Conservation (phyloP, 2,797 vertebrate genomes). For the Acanthurus lineatus region DNA sequence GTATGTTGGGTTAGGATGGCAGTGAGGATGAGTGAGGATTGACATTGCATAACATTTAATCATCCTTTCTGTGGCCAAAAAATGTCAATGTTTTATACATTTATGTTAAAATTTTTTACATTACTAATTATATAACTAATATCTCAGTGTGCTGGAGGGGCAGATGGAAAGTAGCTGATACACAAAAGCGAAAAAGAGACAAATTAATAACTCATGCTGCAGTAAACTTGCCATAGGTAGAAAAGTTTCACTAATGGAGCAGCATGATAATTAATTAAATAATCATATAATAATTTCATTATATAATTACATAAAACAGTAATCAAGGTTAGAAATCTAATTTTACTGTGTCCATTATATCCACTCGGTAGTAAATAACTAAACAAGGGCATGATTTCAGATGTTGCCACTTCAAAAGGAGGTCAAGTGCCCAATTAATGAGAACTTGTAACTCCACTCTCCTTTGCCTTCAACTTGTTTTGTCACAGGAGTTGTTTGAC, state of each 20-base stretch:
- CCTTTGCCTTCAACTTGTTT: neutral
- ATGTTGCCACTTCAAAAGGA: neutral
- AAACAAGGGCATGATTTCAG: neutral
- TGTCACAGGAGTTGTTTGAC: neutral
- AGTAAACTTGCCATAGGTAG: no score
- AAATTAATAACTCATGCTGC: no score
- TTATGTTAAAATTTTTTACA: no score
- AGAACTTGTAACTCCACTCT: neutral
- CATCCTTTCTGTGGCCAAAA: neutral
- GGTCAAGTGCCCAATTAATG: neutral
- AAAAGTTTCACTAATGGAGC: no score
- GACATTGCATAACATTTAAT: neutral
- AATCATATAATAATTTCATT: no score
- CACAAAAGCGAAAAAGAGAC: no score
- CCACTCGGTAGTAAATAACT: neutral
- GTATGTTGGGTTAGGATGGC: neutral
- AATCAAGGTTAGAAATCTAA: neutral
- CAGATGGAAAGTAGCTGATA: no score
- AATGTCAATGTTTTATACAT: neutral
- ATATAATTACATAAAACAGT: no score
- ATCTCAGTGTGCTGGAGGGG: no score
- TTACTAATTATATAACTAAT: no score
- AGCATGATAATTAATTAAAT: no score
- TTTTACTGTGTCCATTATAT: neutral
- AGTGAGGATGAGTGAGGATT: neutral